Percentiles rank a stretch among this genome's conserved stretches.
Conservation (phyloP, 2,797 vertebrate genomes). For the Propithecus deckenii region DNA sequence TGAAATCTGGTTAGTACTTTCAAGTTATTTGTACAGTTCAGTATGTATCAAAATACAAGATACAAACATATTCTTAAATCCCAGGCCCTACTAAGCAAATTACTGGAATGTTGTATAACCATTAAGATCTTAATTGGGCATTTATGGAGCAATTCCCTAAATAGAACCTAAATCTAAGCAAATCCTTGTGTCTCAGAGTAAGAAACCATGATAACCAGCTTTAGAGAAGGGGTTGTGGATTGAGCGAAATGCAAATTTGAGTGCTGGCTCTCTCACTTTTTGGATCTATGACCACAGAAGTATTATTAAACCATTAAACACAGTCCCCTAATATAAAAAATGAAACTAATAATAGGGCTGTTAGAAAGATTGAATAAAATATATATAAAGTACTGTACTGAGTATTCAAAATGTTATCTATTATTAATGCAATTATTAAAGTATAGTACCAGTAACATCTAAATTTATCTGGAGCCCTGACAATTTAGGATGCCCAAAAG, state of each 20-base stretch:
- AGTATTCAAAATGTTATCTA: background rate
- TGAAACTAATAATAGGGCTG: background rate
- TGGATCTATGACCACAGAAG: background rate
- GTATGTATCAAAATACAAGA: background rate
- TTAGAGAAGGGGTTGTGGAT: background rate
- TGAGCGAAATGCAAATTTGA: background rate
- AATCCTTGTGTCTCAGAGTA: background rate
- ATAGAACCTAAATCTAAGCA: background rate
- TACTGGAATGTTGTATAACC: background rate
- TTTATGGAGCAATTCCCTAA: background rate
- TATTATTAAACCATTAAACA: background rate
- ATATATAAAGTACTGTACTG: background rate
- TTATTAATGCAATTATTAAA: background rate
- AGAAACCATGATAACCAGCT: background rate
- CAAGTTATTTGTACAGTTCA: background rate
- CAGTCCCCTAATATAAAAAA: background rate
- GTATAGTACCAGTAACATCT: background rate
- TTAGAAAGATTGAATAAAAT: background rate
- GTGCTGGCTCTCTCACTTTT: background rate
- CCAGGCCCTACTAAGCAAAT: background rate
- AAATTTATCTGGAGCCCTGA: background rate
- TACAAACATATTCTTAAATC: background rate
- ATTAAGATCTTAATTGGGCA: background rate
- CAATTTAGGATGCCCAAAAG: background rate
- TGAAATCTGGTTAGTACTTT: background rate